These are phyloP conservation scores for Plutomurus gul DNA, from an alignment of 1,140 invertebrate genomes.

Conservation along the genomic window DNA sequence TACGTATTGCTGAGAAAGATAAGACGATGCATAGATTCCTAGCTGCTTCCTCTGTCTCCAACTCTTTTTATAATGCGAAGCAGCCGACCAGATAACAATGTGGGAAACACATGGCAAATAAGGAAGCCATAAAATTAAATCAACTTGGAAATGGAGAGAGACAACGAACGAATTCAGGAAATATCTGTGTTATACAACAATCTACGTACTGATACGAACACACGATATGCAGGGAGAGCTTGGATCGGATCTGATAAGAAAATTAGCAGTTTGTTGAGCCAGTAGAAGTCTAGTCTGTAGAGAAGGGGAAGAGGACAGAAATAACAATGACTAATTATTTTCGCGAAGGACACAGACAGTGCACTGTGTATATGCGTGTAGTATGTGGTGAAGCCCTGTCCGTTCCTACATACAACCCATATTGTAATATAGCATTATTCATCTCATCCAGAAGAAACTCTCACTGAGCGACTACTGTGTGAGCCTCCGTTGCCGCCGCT, in stretches of 20 bases:
- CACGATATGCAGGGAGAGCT: too few relatives aligned
- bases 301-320: background rate
- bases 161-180: too few relatives aligned
- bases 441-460: slow-evolving; percentile 32
- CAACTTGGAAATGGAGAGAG: too few relatives aligned
- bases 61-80: too few relatives aligned
- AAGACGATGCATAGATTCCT: too few relatives aligned
- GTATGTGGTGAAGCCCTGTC: background rate
- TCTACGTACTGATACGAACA: background rate
- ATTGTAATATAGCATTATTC: slow-evolving; percentile 26
- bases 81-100: too few relatives aligned
- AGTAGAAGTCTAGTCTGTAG: background rate
- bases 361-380: background rate
- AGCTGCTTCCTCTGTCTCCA: too few relatives aligned
- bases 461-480: background rate
- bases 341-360: background rate
- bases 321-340: slow-evolving; percentile 36
- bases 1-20: too few relatives aligned
- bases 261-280: slow-evolving; percentile 7
- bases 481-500: background rate
- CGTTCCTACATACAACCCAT: background rate
- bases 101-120: too few relatives aligned
- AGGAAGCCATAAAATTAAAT: too few relatives aligned
- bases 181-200: background rate
- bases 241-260: background rate